A percentile compares a stretch with the other conserved stretches of the same genome.
Evolutionary conservation across 2,888 invertebrate species (phyloP).

Genomic region (Tipula lateralis): DNA sequence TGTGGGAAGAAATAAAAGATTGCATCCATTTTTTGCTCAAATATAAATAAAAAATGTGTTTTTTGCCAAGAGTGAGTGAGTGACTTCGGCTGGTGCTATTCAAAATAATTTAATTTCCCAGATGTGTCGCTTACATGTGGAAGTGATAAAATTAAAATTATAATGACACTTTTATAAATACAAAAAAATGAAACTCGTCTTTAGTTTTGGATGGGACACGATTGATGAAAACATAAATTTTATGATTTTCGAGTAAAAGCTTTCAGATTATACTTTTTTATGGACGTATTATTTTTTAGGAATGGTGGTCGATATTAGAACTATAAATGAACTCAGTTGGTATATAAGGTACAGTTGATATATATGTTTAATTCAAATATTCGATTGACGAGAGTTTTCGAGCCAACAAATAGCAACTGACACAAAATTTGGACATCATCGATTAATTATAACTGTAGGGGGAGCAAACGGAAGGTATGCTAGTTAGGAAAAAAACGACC

Average conservation of each 20-base stretch:
- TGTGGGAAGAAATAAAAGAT: background rate
- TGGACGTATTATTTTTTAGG: background rate
- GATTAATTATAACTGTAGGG: no score
- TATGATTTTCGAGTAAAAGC: background rate
- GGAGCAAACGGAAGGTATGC: no score
- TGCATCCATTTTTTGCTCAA: background rate
- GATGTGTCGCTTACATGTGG: background rate
- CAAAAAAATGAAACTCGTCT: background rate
- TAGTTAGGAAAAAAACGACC: no score
- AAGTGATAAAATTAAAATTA: conserved; percentile 11
- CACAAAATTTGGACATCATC: no score
- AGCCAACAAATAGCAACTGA: no score
- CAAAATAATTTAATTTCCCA: background rate
- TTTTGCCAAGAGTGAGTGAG: background rate
- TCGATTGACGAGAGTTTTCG: no score
- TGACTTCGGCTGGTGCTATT: background rate
- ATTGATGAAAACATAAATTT: background rate
- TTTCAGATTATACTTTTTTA: background rate
- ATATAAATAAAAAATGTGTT: background rate
- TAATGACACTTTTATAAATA: background rate
- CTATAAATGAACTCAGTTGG: background rate
- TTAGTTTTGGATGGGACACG: background rate
- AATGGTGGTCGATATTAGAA: background rate
- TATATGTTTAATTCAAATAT: no score
- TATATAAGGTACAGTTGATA: background rate